Evolutionary conservation across 2,113 vertebrate genomes (phyloP).

Genomic region (Cromileptes altivelis): DNA sequence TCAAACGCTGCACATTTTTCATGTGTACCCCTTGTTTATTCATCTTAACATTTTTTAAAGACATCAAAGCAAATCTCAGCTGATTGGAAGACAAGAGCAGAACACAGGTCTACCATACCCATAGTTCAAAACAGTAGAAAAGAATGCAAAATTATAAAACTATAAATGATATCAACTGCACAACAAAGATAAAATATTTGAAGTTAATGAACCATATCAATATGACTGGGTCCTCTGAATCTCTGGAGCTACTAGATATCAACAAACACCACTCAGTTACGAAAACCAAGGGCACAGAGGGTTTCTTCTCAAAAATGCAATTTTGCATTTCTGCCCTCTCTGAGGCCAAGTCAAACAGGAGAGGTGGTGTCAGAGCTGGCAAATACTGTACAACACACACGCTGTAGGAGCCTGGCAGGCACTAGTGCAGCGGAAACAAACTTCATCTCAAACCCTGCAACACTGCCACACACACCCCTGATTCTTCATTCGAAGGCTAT

Average conservation of each 20-base stretch:
- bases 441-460: slow-evolving; percentile 28
- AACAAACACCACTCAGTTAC: slow-evolving; percentile 7
- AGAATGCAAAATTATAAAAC: not conserved
- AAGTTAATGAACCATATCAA: not conserved
- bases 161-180: not conserved
- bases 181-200: not conserved
- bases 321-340: slow-evolving; percentile 16
- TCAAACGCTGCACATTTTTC: not conserved
- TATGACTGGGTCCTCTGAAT: not conserved
- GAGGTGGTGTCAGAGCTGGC: slow-evolving; percentile 44
- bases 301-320: slow-evolving; percentile 7
- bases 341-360: slow-evolving; percentile 48
- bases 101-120: not conserved
- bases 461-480: not conserved
- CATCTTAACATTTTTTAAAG: not conserved
- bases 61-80: not conserved
- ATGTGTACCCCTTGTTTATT: not conserved
- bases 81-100: not conserved
- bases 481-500: slow-evolving; percentile 14
- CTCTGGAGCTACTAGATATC: slow-evolving; percentile 7
- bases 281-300: not conserved
- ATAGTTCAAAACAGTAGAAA: not conserved
- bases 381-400: slow-evolving; percentile 44
- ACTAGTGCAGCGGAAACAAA: not conserved
- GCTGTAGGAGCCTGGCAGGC: slow-evolving; percentile 35